Percentiles rank a stretch among this genome's conserved stretches.
These are phyloP conservation scores for Argya squamiceps DNA, from an alignment of 2,797 vertebrate species.

Conservation along the genomic window DNA sequence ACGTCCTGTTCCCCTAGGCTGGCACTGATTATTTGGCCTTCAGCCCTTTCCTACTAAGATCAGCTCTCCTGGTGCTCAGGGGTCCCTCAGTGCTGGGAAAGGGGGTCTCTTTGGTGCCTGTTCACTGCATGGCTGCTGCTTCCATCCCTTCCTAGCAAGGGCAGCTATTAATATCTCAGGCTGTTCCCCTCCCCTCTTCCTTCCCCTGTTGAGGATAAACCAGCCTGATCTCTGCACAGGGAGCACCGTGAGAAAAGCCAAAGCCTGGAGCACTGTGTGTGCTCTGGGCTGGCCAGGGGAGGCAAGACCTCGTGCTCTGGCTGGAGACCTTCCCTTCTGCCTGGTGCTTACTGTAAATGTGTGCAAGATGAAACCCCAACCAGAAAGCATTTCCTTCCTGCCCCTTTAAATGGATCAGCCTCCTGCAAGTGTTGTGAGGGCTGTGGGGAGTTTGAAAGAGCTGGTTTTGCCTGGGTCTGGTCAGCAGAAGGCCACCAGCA, in stretches of 20 bases:
- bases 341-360: constrained; percentile 28
- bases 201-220: neutral
- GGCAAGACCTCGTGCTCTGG: neutral
- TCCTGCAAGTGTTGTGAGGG: accelerated
- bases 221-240: neutral
- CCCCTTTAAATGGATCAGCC: neutral
- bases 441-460: neutral
- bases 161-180: neutral
- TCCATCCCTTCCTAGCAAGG: neutral
- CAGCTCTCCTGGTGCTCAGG: neutral
- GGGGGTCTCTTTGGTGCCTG: neutral
- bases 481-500: neutral
- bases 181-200: constrained; percentile 13
- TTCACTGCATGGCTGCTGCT: neutral
- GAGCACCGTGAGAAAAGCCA: constrained; percentile 8
- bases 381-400: constrained; percentile 62
- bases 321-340: neutral
- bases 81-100: neutral
- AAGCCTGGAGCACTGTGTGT: neutral
- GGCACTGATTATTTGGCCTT: neutral
- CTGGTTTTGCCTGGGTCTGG: neutral
- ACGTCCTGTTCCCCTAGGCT: neutral
- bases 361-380: constrained; percentile 51
- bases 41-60: neutral
- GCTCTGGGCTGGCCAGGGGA: accelerated